These are phyloP conservation scores for Ophonus ardosiacus DNA, from an alignment of 2,888 invertebrate genomes.

Conservation along the genomic window DNA sequence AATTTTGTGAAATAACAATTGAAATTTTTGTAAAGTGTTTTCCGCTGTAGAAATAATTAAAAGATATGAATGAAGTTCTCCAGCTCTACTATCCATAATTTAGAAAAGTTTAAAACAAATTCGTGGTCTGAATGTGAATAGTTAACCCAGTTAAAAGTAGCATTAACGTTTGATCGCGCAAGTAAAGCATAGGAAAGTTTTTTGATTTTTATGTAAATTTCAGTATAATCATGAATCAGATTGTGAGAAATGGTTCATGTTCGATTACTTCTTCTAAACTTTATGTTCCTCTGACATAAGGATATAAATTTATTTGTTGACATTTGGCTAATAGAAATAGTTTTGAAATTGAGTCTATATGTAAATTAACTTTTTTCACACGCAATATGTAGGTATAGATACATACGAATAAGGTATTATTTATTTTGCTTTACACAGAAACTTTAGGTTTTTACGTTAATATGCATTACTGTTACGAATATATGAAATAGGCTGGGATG, in stretches of 20 bases:
- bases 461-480: neutral
- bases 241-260: constrained; percentile 24
- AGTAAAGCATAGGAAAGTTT: constrained; percentile 2
- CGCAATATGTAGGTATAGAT: neutral
- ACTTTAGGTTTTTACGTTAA: neutral
- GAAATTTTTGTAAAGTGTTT: constrained; percentile 1
- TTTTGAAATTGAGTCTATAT: constrained; percentile 28
- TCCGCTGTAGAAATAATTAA: constrained; percentile 28
- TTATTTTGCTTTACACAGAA: neutral
- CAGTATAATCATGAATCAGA: constrained; percentile 34
- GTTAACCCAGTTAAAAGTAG: constrained; percentile 27
- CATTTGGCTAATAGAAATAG: constrained; percentile 41
- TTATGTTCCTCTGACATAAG: neutral
- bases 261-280: constrained; percentile 4
- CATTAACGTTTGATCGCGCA: constrained; percentile 13
- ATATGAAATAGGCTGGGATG: too few species aligned
- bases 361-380: constrained; percentile 15
- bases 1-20: constrained; percentile 12
- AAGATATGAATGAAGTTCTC: constrained; percentile 25
- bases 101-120: constrained; percentile 21
- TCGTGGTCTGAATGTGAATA: constrained; percentile 35
- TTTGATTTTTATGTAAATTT: constrained; percentile 49
- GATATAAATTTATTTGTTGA: constrained; percentile 39
- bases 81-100: constrained; percentile 34
- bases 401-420: neutral